These are phyloP conservation scores for Fabriciana adippe DNA, from an alignment of 2,888 invertebrate genomes.

Conservation along the genomic window DNA sequence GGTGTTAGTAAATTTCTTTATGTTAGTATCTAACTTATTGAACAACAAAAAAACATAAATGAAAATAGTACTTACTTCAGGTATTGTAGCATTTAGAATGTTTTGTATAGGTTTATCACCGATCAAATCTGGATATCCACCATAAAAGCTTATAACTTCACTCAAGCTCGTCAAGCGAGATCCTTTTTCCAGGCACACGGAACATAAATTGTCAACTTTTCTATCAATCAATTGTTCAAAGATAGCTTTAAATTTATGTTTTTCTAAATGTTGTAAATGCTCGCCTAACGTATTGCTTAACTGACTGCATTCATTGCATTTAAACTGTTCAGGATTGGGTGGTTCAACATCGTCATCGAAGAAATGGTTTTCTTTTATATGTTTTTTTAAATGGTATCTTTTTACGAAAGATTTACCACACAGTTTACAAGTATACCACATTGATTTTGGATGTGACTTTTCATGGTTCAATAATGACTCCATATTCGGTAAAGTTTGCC, in stretches of 20 bases:
- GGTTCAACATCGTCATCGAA: conserved; percentile 6
- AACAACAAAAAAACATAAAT: background rate
- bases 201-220: conserved; percentile 60
- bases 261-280: conserved; percentile 68
- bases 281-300: conserved; percentile 47
- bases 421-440: conserved; percentile 69
- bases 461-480: conserved; percentile 63
- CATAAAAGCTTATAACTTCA: conserved; percentile 59
- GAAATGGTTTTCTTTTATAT: conserved; percentile 49
- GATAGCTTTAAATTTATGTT: conserved; percentile 66
- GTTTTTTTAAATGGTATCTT: conserved; percentile 54
- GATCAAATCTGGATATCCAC: conserved; percentile 62
- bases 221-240: conserved; percentile 59
- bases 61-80: conserved; percentile 60
- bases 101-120: conserved; percentile 59
- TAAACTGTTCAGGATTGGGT: conserved; percentile 45
- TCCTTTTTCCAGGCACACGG: conserved; percentile 61
- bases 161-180: conserved; percentile 52
- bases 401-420: conserved; percentile 71
- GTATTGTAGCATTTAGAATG: conserved; percentile 60
- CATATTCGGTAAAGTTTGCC: conserved; percentile 59
- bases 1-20: no score
- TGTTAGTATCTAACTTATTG: background rate
- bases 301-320: conserved; percentile 58
- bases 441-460: conserved; percentile 62